Evolutionary conservation across 2,113 vertebrate species (phyloP), one percentile per base, ranked within the genome.

Genomic region (Rutilus rutilus): DNA sequence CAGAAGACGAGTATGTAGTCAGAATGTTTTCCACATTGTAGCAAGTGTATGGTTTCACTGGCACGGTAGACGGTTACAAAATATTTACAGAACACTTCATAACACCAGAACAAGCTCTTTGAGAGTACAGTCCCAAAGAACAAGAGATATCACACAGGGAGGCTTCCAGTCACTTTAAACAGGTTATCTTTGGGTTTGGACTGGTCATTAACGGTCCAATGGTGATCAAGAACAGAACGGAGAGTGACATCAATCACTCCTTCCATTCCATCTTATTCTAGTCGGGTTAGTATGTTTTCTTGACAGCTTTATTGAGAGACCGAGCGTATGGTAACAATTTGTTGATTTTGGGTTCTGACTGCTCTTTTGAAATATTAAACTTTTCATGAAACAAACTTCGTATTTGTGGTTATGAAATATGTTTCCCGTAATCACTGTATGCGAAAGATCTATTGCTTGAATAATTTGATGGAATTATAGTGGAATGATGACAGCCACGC

Each of bases 11-110:
- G 81, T 73, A 71, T 83, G 65, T 83, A 73, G 81, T 83, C 81
- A 73, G 65, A 83, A 83, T 82, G 80, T 82, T 82, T 82, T 82
- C 80, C 47, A 83, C 81, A 83, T 57, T 83, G 81, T 71, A 83
- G 65, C 14, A 14, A 83, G 65, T 71, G 65, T 83, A 73, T 83
- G 50, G 67, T 71, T 83, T 73, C 81, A 73, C 81, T 73, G 47
- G 50, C 27, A 83, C 12, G 30, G 65, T 83, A 23, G 42, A 82
- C 64, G 21, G 62, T 82, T 82, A 67, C 80, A 83, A 83, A 83
- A 83, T 59, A 73, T 83, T 83, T 83, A 71, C 81, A 83, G 81
- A 73, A 83, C 81, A 59, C 65, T 57, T 54, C 14, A 57, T 69
- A 57, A 57, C 21, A 57, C 25, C 62, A 69, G 60, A 69, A 69